These are phyloP conservation scores for Teinopalpus imperialis DNA, from an alignment of 2,888 invertebrate species.

Conservation along the genomic window DNA sequence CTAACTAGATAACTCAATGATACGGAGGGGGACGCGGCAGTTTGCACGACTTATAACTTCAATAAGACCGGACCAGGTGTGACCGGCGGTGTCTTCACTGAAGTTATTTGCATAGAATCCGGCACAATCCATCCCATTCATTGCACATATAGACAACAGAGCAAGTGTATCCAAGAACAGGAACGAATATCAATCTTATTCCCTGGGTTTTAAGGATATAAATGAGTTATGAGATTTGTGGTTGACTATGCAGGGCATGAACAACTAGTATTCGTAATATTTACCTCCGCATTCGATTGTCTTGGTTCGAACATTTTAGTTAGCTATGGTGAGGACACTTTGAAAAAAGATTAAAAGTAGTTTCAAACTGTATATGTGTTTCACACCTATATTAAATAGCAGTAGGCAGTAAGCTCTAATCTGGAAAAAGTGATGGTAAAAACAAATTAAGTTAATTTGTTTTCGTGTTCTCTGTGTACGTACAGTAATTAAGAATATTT, in stretches of 20 bases:
- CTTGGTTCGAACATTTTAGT: constrained; percentile 12
- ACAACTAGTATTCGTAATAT: background rate
- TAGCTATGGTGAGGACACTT: constrained; percentile 8
- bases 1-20: constrained; percentile 48
- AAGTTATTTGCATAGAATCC: constrained; percentile 66
- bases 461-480: too few relatives aligned
- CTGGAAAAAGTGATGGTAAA: too few relatives aligned
- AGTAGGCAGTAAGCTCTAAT: too few relatives aligned
- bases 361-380: constrained; percentile 1
- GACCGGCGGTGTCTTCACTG: constrained; percentile 57
- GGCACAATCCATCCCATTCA: constrained; percentile 31
- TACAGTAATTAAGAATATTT: too few relatives aligned
- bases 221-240: background rate
- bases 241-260: background rate
- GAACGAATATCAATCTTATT: constrained; percentile 1
- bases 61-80: constrained; percentile 76
- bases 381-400: background rate
- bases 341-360: too few relatives aligned
- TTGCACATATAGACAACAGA: background rate
- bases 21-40: constrained; percentile 47
- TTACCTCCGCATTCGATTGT: constrained; percentile 13
- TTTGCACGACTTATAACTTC: constrained; percentile 79
- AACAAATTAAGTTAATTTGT: too few relatives aligned
- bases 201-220: background rate
- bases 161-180: background rate